These are phyloP conservation scores for Drosophila limbata DNA, from an alignment of 2,888 invertebrate genomes.

Conservation along the genomic window DNA sequence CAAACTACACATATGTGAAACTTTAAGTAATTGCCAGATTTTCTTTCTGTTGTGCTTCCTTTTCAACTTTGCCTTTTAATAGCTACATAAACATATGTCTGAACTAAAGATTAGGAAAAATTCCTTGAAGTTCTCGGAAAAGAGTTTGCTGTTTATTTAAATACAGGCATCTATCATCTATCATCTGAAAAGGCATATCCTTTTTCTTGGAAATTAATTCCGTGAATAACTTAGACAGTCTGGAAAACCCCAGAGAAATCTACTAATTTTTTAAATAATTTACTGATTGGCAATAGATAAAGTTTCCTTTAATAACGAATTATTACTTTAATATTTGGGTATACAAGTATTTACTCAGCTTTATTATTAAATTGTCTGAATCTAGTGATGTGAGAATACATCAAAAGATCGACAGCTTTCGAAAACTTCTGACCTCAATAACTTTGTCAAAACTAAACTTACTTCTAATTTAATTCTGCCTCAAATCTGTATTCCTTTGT, in stretches of 20 bases:
- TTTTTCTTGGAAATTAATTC: constrained; percentile 1
- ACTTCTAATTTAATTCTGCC: too few relatives aligned
- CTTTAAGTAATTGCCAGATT: constrained; percentile 24
- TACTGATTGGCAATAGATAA: not conserved
- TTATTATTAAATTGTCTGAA: not conserved
- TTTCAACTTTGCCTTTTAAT: not conserved
- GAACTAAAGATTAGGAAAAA: not conserved
- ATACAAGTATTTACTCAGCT: not conserved
- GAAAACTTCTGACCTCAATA: too few relatives aligned
- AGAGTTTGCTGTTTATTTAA: not conserved
- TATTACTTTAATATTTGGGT: too few relatives aligned
- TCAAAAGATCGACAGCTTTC: too few relatives aligned
- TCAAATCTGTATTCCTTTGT: too few relatives aligned
- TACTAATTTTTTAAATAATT: not conserved
- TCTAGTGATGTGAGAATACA: too few relatives aligned
- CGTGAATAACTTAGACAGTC: not conserved
- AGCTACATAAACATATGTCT: constrained; percentile 2
- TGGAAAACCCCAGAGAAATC: not conserved
- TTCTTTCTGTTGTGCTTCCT: not conserved
- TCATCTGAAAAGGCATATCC: not conserved
- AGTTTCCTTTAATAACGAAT: too few relatives aligned
- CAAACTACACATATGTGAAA: constrained; percentile 3
- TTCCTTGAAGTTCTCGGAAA: not conserved
- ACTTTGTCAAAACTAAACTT: too few relatives aligned
- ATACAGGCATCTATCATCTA: not conserved